Percentiles rank a stretch among this genome's conserved stretches.
These are phyloP conservation scores for Ailurus styani DNA, from an alignment of 2,113 vertebrate genomes.

Conservation along the genomic window DNA sequence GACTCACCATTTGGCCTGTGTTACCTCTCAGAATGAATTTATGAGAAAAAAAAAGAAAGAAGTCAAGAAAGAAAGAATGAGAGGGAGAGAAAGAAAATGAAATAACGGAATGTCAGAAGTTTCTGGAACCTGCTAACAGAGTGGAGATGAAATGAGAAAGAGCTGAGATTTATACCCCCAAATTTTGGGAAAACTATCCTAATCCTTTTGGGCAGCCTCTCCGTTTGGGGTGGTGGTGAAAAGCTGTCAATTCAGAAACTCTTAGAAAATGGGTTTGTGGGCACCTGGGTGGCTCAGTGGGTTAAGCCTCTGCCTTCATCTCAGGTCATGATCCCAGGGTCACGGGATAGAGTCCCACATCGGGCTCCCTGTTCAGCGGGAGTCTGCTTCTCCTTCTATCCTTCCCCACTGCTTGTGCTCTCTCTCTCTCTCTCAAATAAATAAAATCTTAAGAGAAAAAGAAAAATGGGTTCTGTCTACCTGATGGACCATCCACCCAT, in stretches of 20 bases:
- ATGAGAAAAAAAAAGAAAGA: conserved; percentile 62
- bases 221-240: conserved; percentile 54
- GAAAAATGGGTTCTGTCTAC: not conserved
- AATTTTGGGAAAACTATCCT: conserved; percentile 70
- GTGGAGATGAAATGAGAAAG: conserved; percentile 73
- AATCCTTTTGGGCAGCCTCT: conserved; percentile 72
- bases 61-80: conserved; percentile 28
- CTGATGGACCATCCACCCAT: not conserved
- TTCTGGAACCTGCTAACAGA: conserved; percentile 49
- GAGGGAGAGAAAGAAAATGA: not conserved
- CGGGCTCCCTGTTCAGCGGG: not conserved
- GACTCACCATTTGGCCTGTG: conserved; percentile 64
- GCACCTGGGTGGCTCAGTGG: not conserved
- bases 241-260: conserved; percentile 4
- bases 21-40: conserved; percentile 69
- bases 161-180: conserved; percentile 70
- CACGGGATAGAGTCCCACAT: not conserved
- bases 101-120: conserved; percentile 72
- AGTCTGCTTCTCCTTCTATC: no score
- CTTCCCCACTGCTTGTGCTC: not conserved
- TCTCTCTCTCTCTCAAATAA: not conserved
- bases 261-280: not conserved
- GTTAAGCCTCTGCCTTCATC: not conserved
- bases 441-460: not conserved
- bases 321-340: not conserved